phyloP scores from a whole-genome alignment of 2,113 vertebrate genomes.

The Bubo bubo region DNA sequence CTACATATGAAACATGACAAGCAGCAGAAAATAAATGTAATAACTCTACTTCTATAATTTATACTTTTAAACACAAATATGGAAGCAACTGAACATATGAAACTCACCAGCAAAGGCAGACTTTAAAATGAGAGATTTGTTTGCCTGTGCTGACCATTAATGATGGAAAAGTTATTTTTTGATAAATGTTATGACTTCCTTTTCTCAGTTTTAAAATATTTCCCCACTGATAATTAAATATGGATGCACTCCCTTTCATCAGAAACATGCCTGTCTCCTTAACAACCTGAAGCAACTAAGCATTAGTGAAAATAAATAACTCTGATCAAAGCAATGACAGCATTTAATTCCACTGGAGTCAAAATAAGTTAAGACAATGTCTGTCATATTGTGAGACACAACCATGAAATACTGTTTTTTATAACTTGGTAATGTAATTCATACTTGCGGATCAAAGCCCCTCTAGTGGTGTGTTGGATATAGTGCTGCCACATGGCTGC shows the following conservation, averaged over 20 bases:
- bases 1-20: neutral
- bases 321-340: neutral
- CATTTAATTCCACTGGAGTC: neutral
- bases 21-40: neutral
- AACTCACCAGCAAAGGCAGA: neutral
- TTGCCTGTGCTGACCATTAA: neutral
- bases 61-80: neutral
- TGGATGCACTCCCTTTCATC: neutral
- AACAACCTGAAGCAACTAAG: neutral
- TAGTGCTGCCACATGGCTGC: rapidly evolving
- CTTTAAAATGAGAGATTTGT: neutral
- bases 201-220: neutral
- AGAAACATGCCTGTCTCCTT: neutral
- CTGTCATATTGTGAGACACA: neutral
- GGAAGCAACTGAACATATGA: neutral
- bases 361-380: neutral
- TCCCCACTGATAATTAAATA: neutral
- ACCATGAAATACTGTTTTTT: neutral
- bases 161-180: neutral
- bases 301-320: neutral
- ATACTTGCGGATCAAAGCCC: neutral
- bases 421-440: neutral
- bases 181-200: neutral
- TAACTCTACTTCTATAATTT: neutral
- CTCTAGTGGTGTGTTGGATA: neutral